These are phyloP conservation scores for Poecilus cupreus DNA, from an alignment of 2,888 invertebrate genomes.

Conservation along the genomic window DNA sequence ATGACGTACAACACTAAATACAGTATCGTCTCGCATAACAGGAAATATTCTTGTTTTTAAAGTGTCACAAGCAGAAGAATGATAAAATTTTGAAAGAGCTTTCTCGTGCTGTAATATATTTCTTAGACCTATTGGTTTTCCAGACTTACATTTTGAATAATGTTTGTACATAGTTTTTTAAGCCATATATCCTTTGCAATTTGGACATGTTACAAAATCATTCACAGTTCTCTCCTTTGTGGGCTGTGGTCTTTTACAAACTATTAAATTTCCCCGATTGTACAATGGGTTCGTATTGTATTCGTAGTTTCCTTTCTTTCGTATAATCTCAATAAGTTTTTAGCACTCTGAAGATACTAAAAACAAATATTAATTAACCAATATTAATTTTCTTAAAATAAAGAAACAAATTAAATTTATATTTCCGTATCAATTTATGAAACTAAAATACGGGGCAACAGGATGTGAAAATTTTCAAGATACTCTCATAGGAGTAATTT, in stretches of 20 bases:
- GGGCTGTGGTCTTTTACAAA: not conserved
- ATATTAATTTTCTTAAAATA: too few species aligned
- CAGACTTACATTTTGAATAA: not conserved
- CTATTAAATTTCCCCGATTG: not conserved
- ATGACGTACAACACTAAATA: not conserved
- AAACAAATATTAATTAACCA: not conserved
- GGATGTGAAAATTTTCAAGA: too few species aligned
- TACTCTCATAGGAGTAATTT: too few species aligned
- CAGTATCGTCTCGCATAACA: conserved; percentile 1
- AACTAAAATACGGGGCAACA: too few species aligned
- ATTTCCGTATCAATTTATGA: too few species aligned
- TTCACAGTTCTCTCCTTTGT: not conserved
- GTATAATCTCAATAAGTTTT: not conserved
- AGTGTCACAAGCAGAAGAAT: not conserved
- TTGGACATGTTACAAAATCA: not conserved
- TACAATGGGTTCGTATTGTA: not conserved
- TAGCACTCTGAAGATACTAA: not conserved
- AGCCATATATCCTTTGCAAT: conserved; percentile 11
- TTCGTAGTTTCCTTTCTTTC: not conserved
- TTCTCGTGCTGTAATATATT: not conserved
- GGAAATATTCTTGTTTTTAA: conserved; percentile 8
- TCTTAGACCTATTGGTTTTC: not conserved
- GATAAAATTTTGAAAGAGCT: not conserved
- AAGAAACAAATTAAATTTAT: too few species aligned
- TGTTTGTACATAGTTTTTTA: conserved; percentile 7